phyloP scores from a whole-genome alignment of 2,888 invertebrate genomes.

The Agonopterix heracliana region DNA sequence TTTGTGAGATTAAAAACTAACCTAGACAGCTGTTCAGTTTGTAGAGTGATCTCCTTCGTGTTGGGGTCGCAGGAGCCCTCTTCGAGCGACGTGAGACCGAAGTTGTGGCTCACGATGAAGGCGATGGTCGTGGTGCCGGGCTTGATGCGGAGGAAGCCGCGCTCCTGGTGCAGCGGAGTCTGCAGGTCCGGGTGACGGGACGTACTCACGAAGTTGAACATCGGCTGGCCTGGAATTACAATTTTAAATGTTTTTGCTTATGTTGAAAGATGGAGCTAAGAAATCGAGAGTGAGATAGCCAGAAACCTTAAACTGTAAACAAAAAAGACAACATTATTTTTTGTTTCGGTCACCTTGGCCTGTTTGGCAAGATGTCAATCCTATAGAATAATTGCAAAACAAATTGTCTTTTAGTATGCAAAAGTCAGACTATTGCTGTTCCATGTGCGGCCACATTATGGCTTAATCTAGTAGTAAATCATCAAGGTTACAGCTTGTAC shows the following conservation, averaged over 20 bases:
- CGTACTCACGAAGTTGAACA: constrained; percentile 72
- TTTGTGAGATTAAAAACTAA: no score
- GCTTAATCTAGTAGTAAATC: no score
- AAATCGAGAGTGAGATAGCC: no score
- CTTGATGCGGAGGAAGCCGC: constrained; percentile 77
- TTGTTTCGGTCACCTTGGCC: no score
- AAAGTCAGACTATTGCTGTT: no score
- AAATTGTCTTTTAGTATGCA: no score
- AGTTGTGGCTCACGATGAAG: constrained; percentile 77
- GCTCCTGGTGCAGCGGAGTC: constrained; percentile 78
- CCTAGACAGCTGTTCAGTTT: constrained; percentile 55
- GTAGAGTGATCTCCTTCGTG: constrained; percentile 58
- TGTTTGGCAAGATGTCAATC: no score
- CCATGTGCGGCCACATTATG: no score
- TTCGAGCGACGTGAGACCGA: constrained; percentile 77
- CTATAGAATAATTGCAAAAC: not conserved
- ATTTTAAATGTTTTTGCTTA: not conserved
- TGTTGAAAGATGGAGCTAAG: no score
- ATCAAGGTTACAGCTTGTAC: no score
- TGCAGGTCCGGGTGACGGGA: constrained; percentile 71
- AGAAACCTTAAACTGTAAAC: no score
- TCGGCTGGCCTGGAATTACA: constrained; percentile 71
- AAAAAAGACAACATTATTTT: no score
- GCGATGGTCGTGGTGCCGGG: constrained; percentile 71
- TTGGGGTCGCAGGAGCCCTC: constrained; percentile 68